phyloP scores from a whole-genome alignment of 2,888 invertebrate genomes.

The Amblyteles armatorius region DNA sequence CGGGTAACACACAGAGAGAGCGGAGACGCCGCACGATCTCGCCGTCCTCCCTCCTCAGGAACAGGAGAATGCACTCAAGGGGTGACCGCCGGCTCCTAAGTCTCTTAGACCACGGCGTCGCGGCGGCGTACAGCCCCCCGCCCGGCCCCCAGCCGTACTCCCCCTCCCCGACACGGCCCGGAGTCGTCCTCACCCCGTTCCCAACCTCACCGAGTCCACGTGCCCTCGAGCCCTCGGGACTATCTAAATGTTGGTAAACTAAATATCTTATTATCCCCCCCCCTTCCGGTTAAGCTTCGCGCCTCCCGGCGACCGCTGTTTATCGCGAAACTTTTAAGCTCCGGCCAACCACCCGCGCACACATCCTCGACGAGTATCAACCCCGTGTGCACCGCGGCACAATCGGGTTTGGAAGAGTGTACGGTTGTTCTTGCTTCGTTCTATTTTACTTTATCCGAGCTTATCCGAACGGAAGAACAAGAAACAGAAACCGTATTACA shows the following conservation, averaged over 20 bases:
- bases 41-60: constrained; percentile 72
- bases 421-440: background rate
- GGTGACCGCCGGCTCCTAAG: constrained; percentile 84
- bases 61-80: constrained; percentile 84
- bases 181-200: constrained; percentile 22
- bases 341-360: constrained; percentile 1
- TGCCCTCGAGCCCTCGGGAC: constrained; percentile 74
- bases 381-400: constrained; percentile 65
- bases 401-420: constrained; percentile 67
- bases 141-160: constrained; percentile 66
- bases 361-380: constrained; percentile 50
- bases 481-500: constrained; percentile 1
- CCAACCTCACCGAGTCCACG: background rate
- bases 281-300: constrained; percentile 75
- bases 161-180: constrained; percentile 35
- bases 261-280: constrained; percentile 83
- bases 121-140: constrained; percentile 66
- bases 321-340: constrained; percentile 68
- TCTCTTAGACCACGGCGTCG: constrained; percentile 82
- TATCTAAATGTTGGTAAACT: constrained; percentile 82
- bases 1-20: constrained; percentile 8
- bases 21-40: constrained; percentile 53
- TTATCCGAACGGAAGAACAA: background rate
- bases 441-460: background rate
- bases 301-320: constrained; percentile 67